Percentiles rank a stretch among this genome's conserved stretches.
These are phyloP conservation scores for Chascanopsetta lugubris DNA, from an alignment of 2,113 vertebrate genomes.

Conservation along the genomic window DNA sequence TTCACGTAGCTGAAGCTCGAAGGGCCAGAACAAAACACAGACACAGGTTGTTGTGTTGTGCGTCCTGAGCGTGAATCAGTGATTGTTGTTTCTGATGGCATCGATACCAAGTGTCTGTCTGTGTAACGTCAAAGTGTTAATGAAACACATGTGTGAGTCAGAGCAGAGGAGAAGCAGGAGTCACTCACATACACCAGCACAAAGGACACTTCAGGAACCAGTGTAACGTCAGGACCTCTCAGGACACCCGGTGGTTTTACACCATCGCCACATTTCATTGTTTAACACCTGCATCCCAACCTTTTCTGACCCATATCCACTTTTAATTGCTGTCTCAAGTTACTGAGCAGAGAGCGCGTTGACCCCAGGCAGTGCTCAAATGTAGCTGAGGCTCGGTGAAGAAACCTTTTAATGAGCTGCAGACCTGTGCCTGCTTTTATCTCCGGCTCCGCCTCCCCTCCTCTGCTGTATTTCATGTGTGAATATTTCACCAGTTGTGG, in stretches of 20 bases:
- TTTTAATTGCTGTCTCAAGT: constrained; percentile 13
- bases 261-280: neutral
- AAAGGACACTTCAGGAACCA: too few relatives aligned
- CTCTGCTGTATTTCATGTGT: constrained; percentile 10
- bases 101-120: too few relatives aligned
- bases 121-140: too few relatives aligned
- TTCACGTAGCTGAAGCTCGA: too few relatives aligned
- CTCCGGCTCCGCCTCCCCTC: constrained; percentile 1
- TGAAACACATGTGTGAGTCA: too few relatives aligned
- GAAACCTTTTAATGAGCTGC: constrained; percentile 25
- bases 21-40: too few relatives aligned
- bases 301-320: neutral
- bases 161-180: too few relatives aligned
- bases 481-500: neutral
- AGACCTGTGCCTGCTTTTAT: constrained; percentile 41
- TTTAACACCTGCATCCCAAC: neutral
- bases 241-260: neutral
- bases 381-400: neutral
- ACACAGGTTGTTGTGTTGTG: too few relatives aligned
- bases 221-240: neutral
- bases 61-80: too few relatives aligned
- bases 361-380: constrained; percentile 9
- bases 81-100: too few relatives aligned
- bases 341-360: neutral
- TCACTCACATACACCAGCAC: too few relatives aligned